A percentile compares a stretch with the other conserved stretches of the same genome.
These are phyloP conservation scores for Oryzias melastigma DNA, from an alignment of 2,113 vertebrate species.

Conservation along the genomic window DNA sequence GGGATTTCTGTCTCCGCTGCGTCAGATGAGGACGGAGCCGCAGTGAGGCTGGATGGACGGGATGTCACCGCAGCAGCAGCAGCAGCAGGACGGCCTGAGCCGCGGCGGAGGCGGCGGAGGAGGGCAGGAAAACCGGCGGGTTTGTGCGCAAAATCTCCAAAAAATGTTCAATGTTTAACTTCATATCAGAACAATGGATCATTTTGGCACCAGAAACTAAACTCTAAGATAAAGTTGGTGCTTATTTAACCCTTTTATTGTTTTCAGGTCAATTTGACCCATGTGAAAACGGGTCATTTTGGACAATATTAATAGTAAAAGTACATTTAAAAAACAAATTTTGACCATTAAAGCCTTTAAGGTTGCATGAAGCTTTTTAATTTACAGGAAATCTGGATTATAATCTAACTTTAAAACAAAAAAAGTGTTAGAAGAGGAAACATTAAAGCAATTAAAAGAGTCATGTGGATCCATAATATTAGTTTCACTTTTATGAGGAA, in stretches of 20 bases:
- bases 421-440: too few relatives aligned
- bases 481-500: too few relatives aligned
- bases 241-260: neutral
- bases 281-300: neutral
- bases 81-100: constrained; percentile 58
- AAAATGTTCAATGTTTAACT: too few relatives aligned
- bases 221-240: neutral
- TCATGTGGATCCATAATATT: too few relatives aligned
- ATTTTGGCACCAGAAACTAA: neutral
- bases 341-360: too few relatives aligned
- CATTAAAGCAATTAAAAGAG: too few relatives aligned
- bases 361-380: too few relatives aligned
- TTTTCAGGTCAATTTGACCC: neutral
- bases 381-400: too few relatives aligned
- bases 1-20: constrained; percentile 22
- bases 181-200: neutral
- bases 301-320: too few relatives aligned
- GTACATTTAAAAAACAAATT: too few relatives aligned
- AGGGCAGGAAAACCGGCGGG: constrained; percentile 60
- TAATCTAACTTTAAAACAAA: too few relatives aligned
- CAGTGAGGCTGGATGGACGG: constrained; percentile 72
- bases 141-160: constrained; percentile 6
- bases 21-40: constrained; percentile 29
- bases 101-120: constrained; percentile 28
- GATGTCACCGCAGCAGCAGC: constrained; percentile 76